These are phyloP conservation scores for Borostomias antarcticus DNA, from an alignment of 2,797 vertebrate genomes.

Conservation along the genomic window DNA sequence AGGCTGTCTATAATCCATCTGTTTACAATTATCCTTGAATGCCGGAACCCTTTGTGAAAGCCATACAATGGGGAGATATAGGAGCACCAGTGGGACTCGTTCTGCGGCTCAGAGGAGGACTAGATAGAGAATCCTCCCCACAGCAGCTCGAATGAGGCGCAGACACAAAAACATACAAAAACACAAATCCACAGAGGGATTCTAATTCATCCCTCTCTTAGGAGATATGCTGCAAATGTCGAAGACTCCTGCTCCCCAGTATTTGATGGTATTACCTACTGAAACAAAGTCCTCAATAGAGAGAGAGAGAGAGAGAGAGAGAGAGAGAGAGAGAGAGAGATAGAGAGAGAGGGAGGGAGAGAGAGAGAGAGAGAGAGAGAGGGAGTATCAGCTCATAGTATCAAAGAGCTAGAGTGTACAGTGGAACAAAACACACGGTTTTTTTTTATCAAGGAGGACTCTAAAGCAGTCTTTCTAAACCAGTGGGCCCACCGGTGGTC, in stretches of 20 bases:
- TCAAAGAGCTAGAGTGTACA: background rate
- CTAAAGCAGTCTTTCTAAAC: no score
- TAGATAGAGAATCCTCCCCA: slow-evolving; percentile 18
- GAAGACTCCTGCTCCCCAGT: slow-evolving; percentile 24
- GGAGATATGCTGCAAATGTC: slow-evolving; percentile 17
- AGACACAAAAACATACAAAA: slow-evolving; percentile 25
- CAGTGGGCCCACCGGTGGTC: no score
- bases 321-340: no score
- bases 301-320: background rate
- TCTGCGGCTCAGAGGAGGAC: slow-evolving; percentile 31
- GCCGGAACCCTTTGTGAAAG: slow-evolving; percentile 49
- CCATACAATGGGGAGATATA: slow-evolving; percentile 40
- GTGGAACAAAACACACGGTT: background rate
- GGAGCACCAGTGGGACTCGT: slow-evolving; percentile 29
- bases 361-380: background rate
- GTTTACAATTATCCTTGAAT: slow-evolving; percentile 66
- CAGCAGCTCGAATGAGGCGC: slow-evolving; percentile 11
- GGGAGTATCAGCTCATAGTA: slow-evolving; percentile 29
- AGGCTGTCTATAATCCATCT: slow-evolving; percentile 62
- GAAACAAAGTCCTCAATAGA: slow-evolving; percentile 33
- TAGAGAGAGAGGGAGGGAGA: no score
- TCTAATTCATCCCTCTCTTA: slow-evolving; percentile 42
- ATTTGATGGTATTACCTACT: slow-evolving; percentile 20
- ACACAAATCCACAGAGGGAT: slow-evolving; percentile 22
- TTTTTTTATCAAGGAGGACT: background rate